Percentiles rank a stretch among this genome's conserved stretches.
These are phyloP conservation scores for Poeciliopsis retropinna DNA, from an alignment of 2,113 vertebrate species.

Conservation along the genomic window DNA sequence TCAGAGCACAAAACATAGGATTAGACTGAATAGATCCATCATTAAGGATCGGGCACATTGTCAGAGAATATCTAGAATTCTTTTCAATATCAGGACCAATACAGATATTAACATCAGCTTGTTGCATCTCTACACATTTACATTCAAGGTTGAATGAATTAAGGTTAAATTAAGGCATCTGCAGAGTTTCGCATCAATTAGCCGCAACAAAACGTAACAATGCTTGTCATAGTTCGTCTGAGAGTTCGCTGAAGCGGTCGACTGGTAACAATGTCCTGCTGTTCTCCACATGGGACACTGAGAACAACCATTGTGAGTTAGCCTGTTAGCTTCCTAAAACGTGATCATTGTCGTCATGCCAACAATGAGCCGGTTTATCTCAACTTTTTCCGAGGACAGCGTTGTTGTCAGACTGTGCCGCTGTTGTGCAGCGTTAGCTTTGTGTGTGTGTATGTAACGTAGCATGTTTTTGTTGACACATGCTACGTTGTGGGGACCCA, in stretches of 20 bases:
- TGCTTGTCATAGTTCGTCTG: background rate
- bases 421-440: background rate
- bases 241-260: background rate
- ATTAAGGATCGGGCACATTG: too few relatives aligned
- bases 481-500: too few relatives aligned
- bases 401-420: background rate
- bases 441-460: constrained; percentile 1
- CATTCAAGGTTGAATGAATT: background rate
- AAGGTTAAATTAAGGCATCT: background rate
- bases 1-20: too few relatives aligned
- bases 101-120: too few relatives aligned
- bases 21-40: too few relatives aligned
- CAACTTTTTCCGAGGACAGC: background rate
- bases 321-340: background rate
- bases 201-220: background rate
- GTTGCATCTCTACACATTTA: too few relatives aligned
- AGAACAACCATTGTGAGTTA: background rate
- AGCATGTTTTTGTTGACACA: too few relatives aligned
- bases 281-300: background rate
- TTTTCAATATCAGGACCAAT: too few relatives aligned
- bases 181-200: background rate
- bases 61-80: too few relatives aligned
- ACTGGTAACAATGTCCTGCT: background rate
- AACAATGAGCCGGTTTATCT: background rate
- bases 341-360: constrained; percentile 15